phyloP scores from a whole-genome alignment of 2,113 vertebrate species.

The Fukomys damarensis region DNA sequence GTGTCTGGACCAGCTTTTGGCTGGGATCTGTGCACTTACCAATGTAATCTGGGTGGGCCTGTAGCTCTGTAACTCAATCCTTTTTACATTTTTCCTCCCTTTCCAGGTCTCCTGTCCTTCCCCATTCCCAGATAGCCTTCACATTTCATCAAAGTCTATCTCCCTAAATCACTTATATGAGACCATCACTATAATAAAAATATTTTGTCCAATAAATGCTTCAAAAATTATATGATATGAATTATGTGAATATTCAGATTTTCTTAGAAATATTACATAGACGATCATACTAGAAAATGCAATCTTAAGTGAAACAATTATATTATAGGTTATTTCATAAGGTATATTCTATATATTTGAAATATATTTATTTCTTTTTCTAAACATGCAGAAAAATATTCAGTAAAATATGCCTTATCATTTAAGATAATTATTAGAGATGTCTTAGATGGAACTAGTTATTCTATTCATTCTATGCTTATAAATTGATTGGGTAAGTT shows the following conservation, averaged over 20 bases:
- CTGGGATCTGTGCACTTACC: too few species aligned
- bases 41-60: too few species aligned
- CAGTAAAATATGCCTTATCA: not conserved
- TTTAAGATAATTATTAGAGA: not conserved
- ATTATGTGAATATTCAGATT: not conserved
- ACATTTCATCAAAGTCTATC: not conserved
- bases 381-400: not conserved
- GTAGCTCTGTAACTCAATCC: too few species aligned
- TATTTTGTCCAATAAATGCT: not conserved
- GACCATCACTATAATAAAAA: not conserved
- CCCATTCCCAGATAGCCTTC: too few species aligned
- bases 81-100: not conserved
- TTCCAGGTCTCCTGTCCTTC: not conserved
- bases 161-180: not conserved
- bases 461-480: not conserved
- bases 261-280: not conserved
- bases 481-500: not conserved
- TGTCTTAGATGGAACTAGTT: not conserved
- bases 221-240: not conserved
- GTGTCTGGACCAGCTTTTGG: too few species aligned
- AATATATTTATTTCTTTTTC: not conserved
- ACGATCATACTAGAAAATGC: not conserved
- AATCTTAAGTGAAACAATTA: not conserved
- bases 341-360: not conserved
- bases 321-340: not conserved